Base-by-base conservation (phyloP, 2,113 vertebrate genomes). In the Zosterops hypoxanthus region DNA sequence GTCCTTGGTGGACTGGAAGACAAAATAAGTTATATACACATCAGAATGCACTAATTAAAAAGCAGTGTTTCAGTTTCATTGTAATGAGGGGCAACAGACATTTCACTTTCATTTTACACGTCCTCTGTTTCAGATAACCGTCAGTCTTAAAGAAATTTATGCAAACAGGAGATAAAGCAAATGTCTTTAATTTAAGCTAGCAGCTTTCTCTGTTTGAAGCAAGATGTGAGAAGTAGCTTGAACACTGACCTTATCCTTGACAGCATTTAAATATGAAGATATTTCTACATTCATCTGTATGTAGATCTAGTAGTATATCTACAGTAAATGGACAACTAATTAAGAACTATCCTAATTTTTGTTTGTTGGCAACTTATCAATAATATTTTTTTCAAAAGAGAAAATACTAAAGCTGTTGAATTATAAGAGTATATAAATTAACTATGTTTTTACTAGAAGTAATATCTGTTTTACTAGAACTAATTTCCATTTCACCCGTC, bases 11-110 rank as follows among this genome's bases (percentile, higher is more conserved):
- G 83, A 89, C 55, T 55, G 52, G 16, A 92, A 86, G 15, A 68
- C 15, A 77, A 83, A 91, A 15, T 63, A 91, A 52, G 8, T 26
- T 76, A 63, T 59, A 79, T 52, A 63, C 46, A 82, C 12, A 82
- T 83, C 36, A 95, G 34, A 94, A 91, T 75, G 72, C 36, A 86
- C 13, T 20, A 92, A 95, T 12, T 92, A 55, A 96, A 96, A 96
- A 88, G 2, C 3, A 77, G 5, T 44, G 22, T 59, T 93, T 94
- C 76, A 56, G 24, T 82, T 97, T 93, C 23, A 89, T 73, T 60
- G 78, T 41, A 57, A 69, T 63, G 42, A 82, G 42, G 69, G 56
- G 92, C 29, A 94, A 81, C 19, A 93, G 49, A 59, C 20, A 39
- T 82, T 86, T 19, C 34, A 85, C 80, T 73, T 57, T 57, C 77